Base-by-base conservation (phyloP, 2,888 invertebrate species). In the Drosophila silvestris region DNA sequence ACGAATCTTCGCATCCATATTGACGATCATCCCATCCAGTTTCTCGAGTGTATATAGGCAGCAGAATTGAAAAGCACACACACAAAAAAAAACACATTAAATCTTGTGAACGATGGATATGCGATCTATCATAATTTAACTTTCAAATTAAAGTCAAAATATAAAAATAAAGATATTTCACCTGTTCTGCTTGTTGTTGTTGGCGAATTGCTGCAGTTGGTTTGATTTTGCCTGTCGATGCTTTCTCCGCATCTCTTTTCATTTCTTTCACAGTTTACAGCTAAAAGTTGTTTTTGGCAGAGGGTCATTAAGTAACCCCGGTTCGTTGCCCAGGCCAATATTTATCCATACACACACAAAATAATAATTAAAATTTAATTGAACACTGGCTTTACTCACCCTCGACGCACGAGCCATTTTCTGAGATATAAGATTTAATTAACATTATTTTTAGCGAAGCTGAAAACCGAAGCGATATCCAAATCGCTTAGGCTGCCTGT, bases 291-390 rank as follows among this genome's bases (percentile, higher is more conserved):
- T 28, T 76, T 67, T 74, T 73, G 70, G 76, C 75, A 76, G 71
- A 72, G 87, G 90, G 87, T 90, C 87, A 90, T 88, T 88, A 88
- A 88, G 79, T 89, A 88, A 84, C 87, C 78, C 83, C 69, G 68
- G 70, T 73, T 59, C 74, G 53, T 54, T 58, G 32, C 63, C 64
- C 54, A 37, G 33, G 64, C 54, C 64, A 57, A 83, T 74, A 83
- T 70, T 62, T 74, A 81, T 66, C 51, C 64, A 61, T 82, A 76
- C 75, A 73, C 9, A 26, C 2, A 73, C 82, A 87, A 80, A 39
- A 39, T 39, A 28, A 57, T 39, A 57, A 39, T 39, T 88, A 81
- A 86, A 86, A 76, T 74, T 66, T 77, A 81, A 90, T 90, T 85
- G 85, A 80, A 71, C 50, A 58, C 54, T 32, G 16, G 44, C 64